Base-by-base conservation (phyloP, 2,888 invertebrate genomes). In the Agriopis leucophaearia region DNA sequence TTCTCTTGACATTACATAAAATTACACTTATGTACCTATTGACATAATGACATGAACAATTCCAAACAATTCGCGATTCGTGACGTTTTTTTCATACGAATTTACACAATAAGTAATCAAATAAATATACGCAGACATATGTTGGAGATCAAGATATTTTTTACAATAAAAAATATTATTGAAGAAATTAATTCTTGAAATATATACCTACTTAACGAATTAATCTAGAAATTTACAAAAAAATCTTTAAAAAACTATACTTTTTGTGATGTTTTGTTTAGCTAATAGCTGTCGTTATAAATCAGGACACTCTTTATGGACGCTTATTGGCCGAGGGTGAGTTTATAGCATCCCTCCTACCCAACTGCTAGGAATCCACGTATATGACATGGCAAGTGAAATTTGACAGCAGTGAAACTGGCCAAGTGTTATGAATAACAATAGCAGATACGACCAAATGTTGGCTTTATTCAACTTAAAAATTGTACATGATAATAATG, bases 241-340 rank as follows among this genome's bases (percentile, higher is more conserved):
- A 16, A 48, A 48, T 45, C 3, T 3, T n/a, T n/a, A 16, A 7
- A 47, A 18, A 10, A 9, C 12, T 12, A 48, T 13, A 27, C n/a
- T n/a, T 51, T 51, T 51, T 35, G 27, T 51, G n/a, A 57, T 57
- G 56, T 57, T 45, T 44, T 35, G 35, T 44, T 45, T 57, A 35
- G 44, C n/a, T 10, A 57, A 45, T 27, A 35, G 6, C 13, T 55
- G 42, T 27, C 42, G 13, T 7, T 18, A 9, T 35, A 45, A 35
- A 13, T 18, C 27, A 16, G 56, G 44, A 9, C 51, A 27, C n/a
- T 45, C 0, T 27, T 35, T 57, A 12, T 35, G 45, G 27, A 35
- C 16, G 7, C n/a, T 45, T 5, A 57, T 54, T 38, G 36, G 38
- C 3, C 15, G 38, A 16, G 16, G 38, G 52, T 54, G 52, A 54